A percentile compares a stretch with the other conserved stretches of the same genome.
Evolutionary conservation across 2,797 vertebrate species (phyloP).

Genomic region (Tarsius wallacei): DNA sequence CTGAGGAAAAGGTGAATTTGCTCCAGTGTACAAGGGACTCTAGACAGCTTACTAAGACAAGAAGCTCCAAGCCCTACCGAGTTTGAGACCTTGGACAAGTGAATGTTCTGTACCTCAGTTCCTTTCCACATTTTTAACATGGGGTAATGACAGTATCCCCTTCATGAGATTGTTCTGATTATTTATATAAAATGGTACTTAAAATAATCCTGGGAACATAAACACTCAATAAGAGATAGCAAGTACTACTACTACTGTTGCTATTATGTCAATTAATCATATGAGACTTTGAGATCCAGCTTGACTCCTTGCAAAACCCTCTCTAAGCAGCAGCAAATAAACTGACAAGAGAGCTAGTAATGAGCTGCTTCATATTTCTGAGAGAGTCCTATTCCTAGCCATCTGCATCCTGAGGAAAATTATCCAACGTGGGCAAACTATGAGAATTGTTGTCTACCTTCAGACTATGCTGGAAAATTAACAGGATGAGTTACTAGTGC

Average conservation of each 20-base stretch:
- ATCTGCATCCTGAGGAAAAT: background rate
- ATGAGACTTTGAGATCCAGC: background rate
- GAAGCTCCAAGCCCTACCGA: background rate
- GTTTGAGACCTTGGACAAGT: background rate
- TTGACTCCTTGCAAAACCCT: background rate
- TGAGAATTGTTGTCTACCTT: background rate
- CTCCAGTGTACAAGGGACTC: background rate
- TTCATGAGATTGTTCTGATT: background rate
- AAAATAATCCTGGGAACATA: background rate
- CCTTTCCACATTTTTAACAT: background rate
- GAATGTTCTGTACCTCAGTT: background rate
- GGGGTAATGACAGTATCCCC: background rate
- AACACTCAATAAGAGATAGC: background rate
- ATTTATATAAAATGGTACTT: background rate
- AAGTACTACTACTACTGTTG: background rate
- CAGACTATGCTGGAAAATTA: background rate
- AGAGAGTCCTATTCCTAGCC: background rate
- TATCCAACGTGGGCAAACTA: conserved; percentile 6
- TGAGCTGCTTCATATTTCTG: background rate
- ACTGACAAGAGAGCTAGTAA: background rate
- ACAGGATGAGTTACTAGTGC: background rate
- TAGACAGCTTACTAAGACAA: background rate
- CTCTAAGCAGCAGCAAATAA: conserved; percentile 8
- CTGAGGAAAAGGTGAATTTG: background rate
- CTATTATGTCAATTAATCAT: background rate